Percentiles rank a stretch among this genome's conserved stretches.
These are phyloP conservation scores for Todus mexicanus DNA, from an alignment of 2,797 vertebrate genomes.

Conservation along the genomic window DNA sequence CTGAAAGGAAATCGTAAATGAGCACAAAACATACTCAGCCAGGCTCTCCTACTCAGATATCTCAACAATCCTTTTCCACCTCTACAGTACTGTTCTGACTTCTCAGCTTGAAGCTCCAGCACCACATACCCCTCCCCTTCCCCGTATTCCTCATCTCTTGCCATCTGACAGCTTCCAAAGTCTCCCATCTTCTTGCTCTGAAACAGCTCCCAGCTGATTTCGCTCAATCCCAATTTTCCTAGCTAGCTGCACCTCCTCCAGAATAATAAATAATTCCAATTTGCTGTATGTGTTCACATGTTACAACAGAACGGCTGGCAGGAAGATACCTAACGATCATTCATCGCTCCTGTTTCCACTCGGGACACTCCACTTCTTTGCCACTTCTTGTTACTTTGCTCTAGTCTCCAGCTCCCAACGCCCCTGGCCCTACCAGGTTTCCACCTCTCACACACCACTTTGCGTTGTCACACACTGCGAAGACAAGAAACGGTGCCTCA, in stretches of 20 bases:
- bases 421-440: not conserved
- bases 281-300: not conserved
- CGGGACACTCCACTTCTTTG: not conserved
- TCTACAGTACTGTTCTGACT: not conserved
- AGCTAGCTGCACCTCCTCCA: not conserved
- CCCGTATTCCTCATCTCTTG: not conserved
- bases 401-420: accelerated
- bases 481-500: not conserved
- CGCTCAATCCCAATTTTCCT: not conserved
- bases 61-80: not conserved
- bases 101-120: not conserved
- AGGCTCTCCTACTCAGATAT: not conserved
- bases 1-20: not conserved
- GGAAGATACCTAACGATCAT: not conserved
- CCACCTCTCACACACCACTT: not conserved
- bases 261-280: not conserved
- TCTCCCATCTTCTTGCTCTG: not conserved
- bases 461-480: not conserved
- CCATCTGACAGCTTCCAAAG: not conserved
- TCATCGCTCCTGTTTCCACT: not conserved
- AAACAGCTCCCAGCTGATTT: not conserved
- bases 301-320: not conserved
- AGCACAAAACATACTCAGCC: not conserved
- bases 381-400: not conserved
- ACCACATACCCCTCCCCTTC: not conserved